A percentile compares a stretch with the other conserved stretches of the same genome.
These are phyloP conservation scores for Stegostoma tigrinum DNA, from an alignment of 2,113 vertebrate genomes.

Conservation along the genomic window DNA sequence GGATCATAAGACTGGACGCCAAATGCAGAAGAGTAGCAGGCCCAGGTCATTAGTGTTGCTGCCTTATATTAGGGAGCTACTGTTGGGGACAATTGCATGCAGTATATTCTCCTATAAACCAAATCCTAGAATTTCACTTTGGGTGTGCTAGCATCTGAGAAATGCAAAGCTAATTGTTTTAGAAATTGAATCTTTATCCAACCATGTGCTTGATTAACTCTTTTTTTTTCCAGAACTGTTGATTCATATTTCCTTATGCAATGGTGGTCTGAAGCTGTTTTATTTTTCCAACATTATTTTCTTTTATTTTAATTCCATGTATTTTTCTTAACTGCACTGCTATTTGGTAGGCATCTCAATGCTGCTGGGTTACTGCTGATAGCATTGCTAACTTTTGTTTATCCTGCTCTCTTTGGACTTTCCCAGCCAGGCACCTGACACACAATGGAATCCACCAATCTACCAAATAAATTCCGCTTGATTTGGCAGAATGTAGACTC, in stretches of 20 bases:
- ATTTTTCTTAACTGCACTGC: neutral
- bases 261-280: neutral
- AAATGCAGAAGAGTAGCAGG: too few species aligned
- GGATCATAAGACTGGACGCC: too few species aligned
- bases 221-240: neutral
- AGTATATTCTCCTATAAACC: too few species aligned
- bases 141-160: neutral
- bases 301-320: too few species aligned
- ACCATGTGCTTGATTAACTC: neutral
- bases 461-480: neutral
- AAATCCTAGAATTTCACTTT: neutral
- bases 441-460: neutral
- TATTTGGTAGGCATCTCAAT: neutral
- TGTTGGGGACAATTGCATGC: too few species aligned
- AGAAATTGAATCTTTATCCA: neutral
- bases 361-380: neutral
- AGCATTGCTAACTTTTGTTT: neutral
- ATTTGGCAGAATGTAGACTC: neutral
- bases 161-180: neutral
- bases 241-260: neutral
- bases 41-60: too few species aligned
- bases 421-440: too few species aligned
- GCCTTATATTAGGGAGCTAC: too few species aligned
- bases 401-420: neutral
- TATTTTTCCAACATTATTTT: neutral